These are phyloP conservation scores for Cantharis rustica DNA, from an alignment of 2,888 invertebrate genomes.

Conservation along the genomic window DNA sequence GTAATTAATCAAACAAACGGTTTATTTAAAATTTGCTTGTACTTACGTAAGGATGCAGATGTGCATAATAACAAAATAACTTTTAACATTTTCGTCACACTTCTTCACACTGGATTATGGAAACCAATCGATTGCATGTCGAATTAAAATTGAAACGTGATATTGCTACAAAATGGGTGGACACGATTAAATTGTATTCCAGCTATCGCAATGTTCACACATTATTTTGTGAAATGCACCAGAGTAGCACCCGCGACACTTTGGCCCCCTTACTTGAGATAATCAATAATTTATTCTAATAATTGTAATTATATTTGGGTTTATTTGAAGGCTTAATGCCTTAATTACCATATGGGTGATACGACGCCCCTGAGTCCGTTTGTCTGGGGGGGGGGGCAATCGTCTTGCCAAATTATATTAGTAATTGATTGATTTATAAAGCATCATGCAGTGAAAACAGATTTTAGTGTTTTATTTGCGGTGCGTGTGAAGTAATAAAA, in stretches of 20 bases:
- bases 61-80: conserved; percentile 1
- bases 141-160: conserved; percentile 1
- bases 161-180: background rate
- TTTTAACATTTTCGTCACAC: conserved; percentile 2
- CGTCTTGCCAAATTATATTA: background rate
- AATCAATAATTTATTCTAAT: too few species aligned
- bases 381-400: background rate
- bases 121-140: background rate
- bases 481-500: background rate
- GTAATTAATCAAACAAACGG: background rate
- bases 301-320: too few species aligned
- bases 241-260: too few species aligned
- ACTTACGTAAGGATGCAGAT: conserved; percentile 1
- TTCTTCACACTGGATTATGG: background rate
- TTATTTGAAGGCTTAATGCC: too few species aligned
- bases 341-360: too few species aligned
- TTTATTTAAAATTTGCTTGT: background rate
- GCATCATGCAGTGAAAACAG: background rate
- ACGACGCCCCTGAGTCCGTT: too few species aligned
- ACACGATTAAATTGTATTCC: background rate
- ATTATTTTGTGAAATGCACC: too few species aligned
- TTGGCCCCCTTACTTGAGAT: too few species aligned
- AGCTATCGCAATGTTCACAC: background rate
- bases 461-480: background rate
- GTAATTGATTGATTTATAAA: background rate